Base-by-base conservation (phyloP, 2,888 invertebrate genomes). In the Protophormia terraenovae region DNA sequence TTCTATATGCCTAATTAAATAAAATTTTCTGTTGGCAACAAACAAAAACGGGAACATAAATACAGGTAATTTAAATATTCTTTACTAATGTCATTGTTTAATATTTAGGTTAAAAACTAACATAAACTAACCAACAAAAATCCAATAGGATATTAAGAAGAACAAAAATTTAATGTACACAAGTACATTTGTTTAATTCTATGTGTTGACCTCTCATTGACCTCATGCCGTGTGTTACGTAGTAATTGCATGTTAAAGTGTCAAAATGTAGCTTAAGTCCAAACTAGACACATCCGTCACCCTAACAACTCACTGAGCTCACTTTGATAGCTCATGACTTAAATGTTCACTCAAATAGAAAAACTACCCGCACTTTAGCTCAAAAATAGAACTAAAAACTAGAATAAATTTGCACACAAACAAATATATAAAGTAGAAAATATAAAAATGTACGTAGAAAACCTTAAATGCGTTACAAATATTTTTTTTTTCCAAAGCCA, bases 171-270 rank as follows among this genome's bases (percentile, higher is more conserved):
- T n/a, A n/a, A n/a, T 38, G 3, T 64, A n/a, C 3, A 41, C 19
- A 7, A 35, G 27, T 69, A 10, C 69, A 55, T 41, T 27, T 19
- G n/a, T 29, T 55, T 58, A 22, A 6, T 45, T 27, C 10, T 27
- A 27, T 55, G 19, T 45, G 27, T 69, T 86, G 86, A 87, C 87
- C 87, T 77, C 80, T 72, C 84, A 76, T 76, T 88, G 87, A 88
- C 84, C 88, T 86, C 87, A 87, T 87, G 87, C 71, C 87, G 87
- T 86, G 86, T 71, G 83, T 79, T 85, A 79, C 83, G 64, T 86
- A 45, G 83, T 71, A 77, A 87, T 86, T 85, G 86, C 86, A 86
- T 86, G 87, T 66, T 83, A 58, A 87, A 84, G 86, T 87, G 86
- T 83, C 86, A 86, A 84, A 82, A 80, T 71, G 83, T 83, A 83